phyloP scores from a whole-genome alignment of 2,888 invertebrate genomes.

The Cryptus viduatorius region DNA sequence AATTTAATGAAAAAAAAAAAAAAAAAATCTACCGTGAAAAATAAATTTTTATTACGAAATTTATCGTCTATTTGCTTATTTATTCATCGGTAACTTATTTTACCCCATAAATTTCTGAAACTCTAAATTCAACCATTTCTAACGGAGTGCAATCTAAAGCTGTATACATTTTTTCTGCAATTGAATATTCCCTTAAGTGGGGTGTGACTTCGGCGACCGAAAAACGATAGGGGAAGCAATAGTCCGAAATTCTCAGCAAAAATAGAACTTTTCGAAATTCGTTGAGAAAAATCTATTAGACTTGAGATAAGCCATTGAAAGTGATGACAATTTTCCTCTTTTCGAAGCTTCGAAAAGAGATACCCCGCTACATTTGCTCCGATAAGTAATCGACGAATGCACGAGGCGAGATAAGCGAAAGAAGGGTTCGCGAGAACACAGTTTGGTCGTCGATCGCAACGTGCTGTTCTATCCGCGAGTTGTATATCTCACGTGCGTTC shows the following conservation, averaged over 20 bases:
- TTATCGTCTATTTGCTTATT: not conserved
- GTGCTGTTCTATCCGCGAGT: not conserved
- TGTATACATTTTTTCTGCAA: not conserved
- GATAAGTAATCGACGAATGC: conserved; percentile 5
- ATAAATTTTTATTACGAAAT: not conserved
- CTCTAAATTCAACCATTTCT: not conserved
- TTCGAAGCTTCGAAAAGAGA: not conserved
- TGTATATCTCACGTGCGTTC: conserved; percentile 13
- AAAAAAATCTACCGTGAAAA: no score
- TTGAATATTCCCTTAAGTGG: not conserved
- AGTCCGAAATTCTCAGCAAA: not conserved
- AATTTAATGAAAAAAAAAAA: no score
- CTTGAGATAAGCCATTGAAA: not conserved
- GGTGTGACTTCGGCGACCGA: not conserved
- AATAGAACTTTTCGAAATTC: not conserved
- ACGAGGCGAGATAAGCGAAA: conserved; percentile 7
- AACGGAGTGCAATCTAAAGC: not conserved
- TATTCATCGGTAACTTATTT: not conserved
- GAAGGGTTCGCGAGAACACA: not conserved
- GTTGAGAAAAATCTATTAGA: not conserved
- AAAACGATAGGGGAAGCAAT: not conserved
- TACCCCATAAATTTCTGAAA: not conserved
- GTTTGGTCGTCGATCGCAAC: not conserved
- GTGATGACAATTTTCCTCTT: not conserved
- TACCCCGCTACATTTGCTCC: not conserved